Evolutionary conservation across 2,113 vertebrate species (phyloP), one percentile per base, ranked within the genome.

Genomic region (Vidua macroura): DNA sequence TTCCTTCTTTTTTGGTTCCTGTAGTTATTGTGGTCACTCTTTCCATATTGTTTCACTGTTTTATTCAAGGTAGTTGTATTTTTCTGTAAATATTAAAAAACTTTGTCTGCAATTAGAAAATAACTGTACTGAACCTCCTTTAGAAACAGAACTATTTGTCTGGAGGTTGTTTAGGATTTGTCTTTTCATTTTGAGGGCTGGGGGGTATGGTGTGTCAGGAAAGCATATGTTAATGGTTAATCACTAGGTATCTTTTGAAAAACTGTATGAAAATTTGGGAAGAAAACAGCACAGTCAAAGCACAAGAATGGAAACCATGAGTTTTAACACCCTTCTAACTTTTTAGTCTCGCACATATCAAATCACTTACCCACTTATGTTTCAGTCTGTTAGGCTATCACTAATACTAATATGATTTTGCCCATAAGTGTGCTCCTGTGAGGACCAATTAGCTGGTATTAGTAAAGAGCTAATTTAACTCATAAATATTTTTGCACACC

Each of bases 11-110:
- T 93, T 87, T 67, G 35, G 39, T 56, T 63, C 43, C n/a, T 69
- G 4, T 28, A 91, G 41, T 84, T 95, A 51, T 41, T 88, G 51
- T 59, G 51, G 70, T 74, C 66, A 39, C 41, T 83, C 55, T 93
- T 79, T 67, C 79, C 72, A 78, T 22, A 7, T 79, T 80, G 48
- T 95, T 94, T 82, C 82, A 90, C 84, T 91, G 49, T 92, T 95
- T 96, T 82, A 64, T 95, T 97, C 67, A 82, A 95, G 56, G 39
- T 76, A 95, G 58, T 48, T 86, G 33, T 90, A 53, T 84, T 91
- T 96, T 96, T 94, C 70, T 97, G 84, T 97, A 97, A 96, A 95
- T 97, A 96, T 78, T 30, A 72, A 90, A 92, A 83, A 80, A 15
- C 19, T 95, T 91, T 92, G 73, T 83, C 70, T 41, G 7, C 31